A percentile compares a stretch with the other conserved stretches of the same genome.
phyloP scores from a whole-genome alignment of 2,888 invertebrate species.

The Acanthosepion lycidas region DNA sequence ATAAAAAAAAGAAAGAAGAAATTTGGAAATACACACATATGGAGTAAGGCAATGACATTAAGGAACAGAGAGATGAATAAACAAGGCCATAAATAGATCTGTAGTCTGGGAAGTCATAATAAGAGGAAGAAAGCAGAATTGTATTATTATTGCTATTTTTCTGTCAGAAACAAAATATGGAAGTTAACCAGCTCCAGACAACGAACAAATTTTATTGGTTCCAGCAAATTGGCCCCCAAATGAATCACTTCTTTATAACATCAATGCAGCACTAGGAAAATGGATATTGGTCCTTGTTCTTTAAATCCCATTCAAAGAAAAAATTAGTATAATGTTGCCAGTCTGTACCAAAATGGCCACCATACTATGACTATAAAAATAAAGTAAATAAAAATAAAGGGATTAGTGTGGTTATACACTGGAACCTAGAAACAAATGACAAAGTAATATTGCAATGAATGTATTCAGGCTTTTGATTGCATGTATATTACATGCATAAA shows the following conservation, averaged over 20 bases:
- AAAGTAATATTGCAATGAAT: too few species aligned
- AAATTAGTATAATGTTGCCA: not conserved
- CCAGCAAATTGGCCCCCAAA: not conserved
- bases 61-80: not conserved
- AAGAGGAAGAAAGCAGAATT: not conserved
- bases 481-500: too few species aligned
- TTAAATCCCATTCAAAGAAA: not conserved
- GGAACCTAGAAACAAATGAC: too few species aligned
- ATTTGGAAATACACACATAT: not conserved
- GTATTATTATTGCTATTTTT: not conserved
- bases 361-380: not conserved
- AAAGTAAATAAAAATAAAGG: not conserved
- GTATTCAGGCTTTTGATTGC: too few species aligned
- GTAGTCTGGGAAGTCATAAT: not conserved
- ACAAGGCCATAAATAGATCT: not conserved
- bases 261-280: not conserved
- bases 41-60: not conserved
- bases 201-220: not conserved
- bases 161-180: not conserved
- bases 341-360: not conserved
- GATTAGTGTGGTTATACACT: not conserved
- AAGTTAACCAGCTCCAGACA: conserved; percentile 8
- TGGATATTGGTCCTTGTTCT: not conserved
- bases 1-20: not conserved
- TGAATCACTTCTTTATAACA: not conserved